These are phyloP conservation scores for Cheilosia impressa DNA, from an alignment of 2,888 invertebrate species.

Conservation along the genomic window DNA sequence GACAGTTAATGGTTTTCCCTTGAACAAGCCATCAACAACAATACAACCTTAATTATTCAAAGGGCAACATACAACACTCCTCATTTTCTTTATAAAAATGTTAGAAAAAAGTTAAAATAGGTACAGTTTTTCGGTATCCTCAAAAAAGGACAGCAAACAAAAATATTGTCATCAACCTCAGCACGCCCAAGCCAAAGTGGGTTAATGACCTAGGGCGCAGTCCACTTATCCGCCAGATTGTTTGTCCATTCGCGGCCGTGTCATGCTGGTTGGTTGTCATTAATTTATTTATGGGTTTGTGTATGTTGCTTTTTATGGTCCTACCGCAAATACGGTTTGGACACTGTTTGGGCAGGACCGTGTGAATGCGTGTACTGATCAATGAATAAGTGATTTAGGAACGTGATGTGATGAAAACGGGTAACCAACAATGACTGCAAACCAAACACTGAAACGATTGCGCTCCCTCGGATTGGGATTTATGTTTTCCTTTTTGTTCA, in stretches of 20 bases:
- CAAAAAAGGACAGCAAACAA: not conserved
- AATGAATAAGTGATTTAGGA: constrained; percentile 62
- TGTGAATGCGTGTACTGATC: constrained; percentile 34
- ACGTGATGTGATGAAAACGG: constrained; percentile 37
- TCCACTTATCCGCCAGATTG: constrained; percentile 10
- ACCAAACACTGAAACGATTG: constrained; percentile 30
- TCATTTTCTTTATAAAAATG: not conserved
- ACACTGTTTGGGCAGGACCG: constrained; percentile 57
- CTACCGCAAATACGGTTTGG: constrained; percentile 23
- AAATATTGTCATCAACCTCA: constrained; percentile 10
- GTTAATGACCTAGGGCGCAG: constrained; percentile 8
- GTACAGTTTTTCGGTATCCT: not conserved
- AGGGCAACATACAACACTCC: too few relatives aligned
- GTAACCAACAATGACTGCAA: constrained; percentile 33
- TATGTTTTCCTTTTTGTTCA: constrained; percentile 20
- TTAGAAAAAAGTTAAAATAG: not conserved
- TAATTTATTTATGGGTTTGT: constrained; percentile 56
- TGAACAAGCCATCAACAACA: too few relatives aligned
- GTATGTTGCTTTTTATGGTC: constrained; percentile 30
- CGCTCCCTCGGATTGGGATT: not conserved
- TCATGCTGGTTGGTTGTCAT: constrained; percentile 27
- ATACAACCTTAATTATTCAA: too few relatives aligned
- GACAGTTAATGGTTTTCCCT: too few relatives aligned
- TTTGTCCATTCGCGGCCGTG: constrained; percentile 33
- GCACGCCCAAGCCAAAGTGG: constrained; percentile 3